Evolutionary conservation across 2,113 vertebrate genomes (phyloP).

Genomic region (Menidia beryllina): DNA sequence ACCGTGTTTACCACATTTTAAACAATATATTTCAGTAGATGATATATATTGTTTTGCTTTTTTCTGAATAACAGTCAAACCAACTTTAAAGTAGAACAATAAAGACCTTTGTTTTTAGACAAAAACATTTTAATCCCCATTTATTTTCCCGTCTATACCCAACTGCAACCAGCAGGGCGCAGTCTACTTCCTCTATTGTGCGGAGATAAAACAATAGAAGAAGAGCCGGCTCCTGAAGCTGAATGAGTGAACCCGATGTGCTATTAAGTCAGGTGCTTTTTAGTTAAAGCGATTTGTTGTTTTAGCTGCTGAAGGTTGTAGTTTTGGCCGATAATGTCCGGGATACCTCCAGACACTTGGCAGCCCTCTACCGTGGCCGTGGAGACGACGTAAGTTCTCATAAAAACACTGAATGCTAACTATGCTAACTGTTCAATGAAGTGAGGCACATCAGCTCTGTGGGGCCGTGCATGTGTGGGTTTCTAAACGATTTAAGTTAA

Average conservation of each 20-base stretch:
- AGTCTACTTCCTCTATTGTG: not conserved
- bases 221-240: not conserved
- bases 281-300: not conserved
- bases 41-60: too few species aligned
- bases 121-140: too few species aligned
- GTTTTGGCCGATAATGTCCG: slow-evolving; percentile 74
- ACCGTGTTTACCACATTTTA: too few species aligned
- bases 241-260: not conserved
- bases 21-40: too few species aligned
- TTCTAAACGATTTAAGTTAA: not conserved
- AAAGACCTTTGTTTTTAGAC: too few species aligned
- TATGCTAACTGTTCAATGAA: slow-evolving; percentile 6
- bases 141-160: too few species aligned
- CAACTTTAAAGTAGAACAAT: too few species aligned
- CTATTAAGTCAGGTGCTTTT: not conserved
- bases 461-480: not conserved
- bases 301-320: not conserved
- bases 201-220: slow-evolving; percentile 34
- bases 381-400: slow-evolving; percentile 89
- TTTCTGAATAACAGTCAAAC: too few species aligned
- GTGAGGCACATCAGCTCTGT: not conserved
- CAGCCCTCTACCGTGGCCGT: slow-evolving; percentile 88
- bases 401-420: slow-evolving; percentile 13
- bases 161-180: slow-evolving; percentile 51
- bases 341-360: slow-evolving; percentile 91